Evolutionary conservation across 2,888 invertebrate species (phyloP), one percentile per base, ranked within the genome.

Genomic region (Meta bourneti): DNA sequence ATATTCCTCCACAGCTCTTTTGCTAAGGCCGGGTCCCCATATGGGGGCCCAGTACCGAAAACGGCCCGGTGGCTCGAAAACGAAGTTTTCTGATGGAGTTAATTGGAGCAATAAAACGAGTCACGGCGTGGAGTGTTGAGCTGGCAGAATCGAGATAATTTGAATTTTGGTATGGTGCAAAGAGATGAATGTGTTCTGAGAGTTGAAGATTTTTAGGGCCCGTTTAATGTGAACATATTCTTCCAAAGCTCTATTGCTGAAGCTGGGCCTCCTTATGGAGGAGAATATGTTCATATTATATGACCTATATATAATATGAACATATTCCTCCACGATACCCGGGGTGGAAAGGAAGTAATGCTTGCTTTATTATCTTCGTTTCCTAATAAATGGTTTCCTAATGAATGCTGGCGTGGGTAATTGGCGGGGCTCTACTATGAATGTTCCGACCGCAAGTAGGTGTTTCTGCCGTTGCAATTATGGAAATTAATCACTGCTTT

Each of bases 361-460:
- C 34, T 34, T 2, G 34, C 34, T 6, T 72, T 88, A 74, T 74
- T 71, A 81, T 88, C 83, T 82, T 77, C 77, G 71, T 52, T 90
- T 51, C 78, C 84, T 90, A 90, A 90, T 83, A 79, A 77, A 90
- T 90, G 89, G 61, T 72, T 83, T 83, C 83, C 84, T 90, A 90
- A 90, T 90, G 89, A 84, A 90, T 79, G 74, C 78, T n/a, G 8
- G 49, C 51, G 75, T 77, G 79, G 54, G 78, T 79, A 90, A 90
- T 90, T 90, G 84, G 77, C 4, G 34, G 34, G 34, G 34, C 34
- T 34, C 34, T 34, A 4, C 4, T 4, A 34, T 1, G 34, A 1
- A 34, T 34, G 34, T 34, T 34, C 34, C n/a, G n/a, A 34, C 34
- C 34, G 61, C 13, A 6, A 11, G 11, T 61, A 61, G 61, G 61